A percentile compares a stretch with the other conserved stretches of the same genome.
These are phyloP conservation scores for Diabrotica balteata DNA, from an alignment of 2,888 invertebrate genomes.

Conservation along the genomic window DNA sequence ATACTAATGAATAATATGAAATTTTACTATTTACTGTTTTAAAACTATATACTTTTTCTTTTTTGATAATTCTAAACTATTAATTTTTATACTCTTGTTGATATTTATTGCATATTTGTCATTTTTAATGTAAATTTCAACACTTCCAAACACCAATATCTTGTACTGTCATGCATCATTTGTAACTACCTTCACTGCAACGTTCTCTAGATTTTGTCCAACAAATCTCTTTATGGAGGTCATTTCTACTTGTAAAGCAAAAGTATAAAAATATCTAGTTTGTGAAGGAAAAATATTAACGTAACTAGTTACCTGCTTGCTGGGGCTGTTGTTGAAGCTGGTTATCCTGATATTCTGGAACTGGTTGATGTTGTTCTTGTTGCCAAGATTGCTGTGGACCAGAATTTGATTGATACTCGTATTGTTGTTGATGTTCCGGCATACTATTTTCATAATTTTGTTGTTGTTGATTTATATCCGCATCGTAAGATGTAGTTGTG, in stretches of 20 bases:
- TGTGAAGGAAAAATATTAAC: not conserved
- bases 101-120: too few species aligned
- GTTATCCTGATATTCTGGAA: constrained; percentile 43
- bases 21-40: too few species aligned
- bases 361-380: constrained; percentile 49
- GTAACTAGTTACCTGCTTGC: not conserved
- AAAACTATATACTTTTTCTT: too few species aligned
- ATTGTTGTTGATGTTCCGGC: constrained; percentile 48
- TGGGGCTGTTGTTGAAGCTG: constrained; percentile 31
- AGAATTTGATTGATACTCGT: constrained; percentile 46
- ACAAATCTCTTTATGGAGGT: too few species aligned
- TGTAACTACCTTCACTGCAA: too few species aligned
- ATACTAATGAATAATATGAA: too few species aligned
- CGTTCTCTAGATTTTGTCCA: too few species aligned
- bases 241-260: constrained; percentile 16
- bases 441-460: constrained; percentile 33
- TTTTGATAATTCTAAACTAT: too few species aligned
- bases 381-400: constrained; percentile 39
- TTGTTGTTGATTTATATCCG: constrained; percentile 33
- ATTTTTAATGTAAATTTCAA: too few species aligned
- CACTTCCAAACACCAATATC: too few species aligned
- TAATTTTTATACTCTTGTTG: too few species aligned
- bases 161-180: too few species aligned
- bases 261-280: not conserved
- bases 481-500: constrained; percentile 21